phyloP scores from a whole-genome alignment of 30 jellyfish, hydroid and myxozoan species.

The Sanderia malayensis region DNA sequence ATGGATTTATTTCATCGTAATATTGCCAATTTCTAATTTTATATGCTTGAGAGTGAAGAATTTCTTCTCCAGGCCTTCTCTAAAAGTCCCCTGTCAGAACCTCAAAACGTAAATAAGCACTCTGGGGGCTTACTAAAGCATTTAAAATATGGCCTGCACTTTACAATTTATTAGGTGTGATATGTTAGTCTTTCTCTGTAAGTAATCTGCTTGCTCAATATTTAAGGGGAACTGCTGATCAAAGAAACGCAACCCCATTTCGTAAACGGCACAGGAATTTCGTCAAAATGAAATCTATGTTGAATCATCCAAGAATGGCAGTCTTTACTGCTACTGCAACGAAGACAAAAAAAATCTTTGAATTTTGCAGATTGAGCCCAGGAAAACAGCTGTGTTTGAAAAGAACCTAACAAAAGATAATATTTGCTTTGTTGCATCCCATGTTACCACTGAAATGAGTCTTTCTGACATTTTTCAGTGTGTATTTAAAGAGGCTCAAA shows the following conservation, averaged over 20 bases:
- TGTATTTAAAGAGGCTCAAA: slow-evolving; percentile 1
- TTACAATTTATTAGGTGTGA: too few species aligned
- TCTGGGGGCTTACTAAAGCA: too few species aligned
- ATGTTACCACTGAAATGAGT: slow-evolving; percentile 10
- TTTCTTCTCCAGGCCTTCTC: too few species aligned
- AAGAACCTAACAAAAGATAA: slow-evolving; percentile 27
- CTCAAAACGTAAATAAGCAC: too few species aligned
- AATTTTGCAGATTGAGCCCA: slow-evolving; percentile 11
- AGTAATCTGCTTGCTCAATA: neutral
- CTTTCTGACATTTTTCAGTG: neutral
- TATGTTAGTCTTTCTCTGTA: too few species aligned
- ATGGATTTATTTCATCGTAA: too few species aligned
- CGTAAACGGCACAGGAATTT: slow-evolving; percentile 3
- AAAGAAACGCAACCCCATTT: slow-evolving; percentile 1
- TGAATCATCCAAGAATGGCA: slow-evolving; percentile 20
- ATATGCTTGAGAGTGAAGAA: too few species aligned
- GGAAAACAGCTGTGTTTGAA: slow-evolving; percentile 17
- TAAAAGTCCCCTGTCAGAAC: too few species aligned
- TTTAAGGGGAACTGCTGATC: slow-evolving; percentile 15
- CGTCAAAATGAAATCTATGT: slow-evolving; percentile 12
- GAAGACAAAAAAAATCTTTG: slow-evolving; percentile 14
- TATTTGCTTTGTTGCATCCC: slow-evolving; percentile 11
- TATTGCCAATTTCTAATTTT: too few species aligned
- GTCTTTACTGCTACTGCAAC: slow-evolving; percentile 44
- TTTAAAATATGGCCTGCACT: too few species aligned